Conservation (phyloP, 2,113 vertebrate genomes). For the Tautogolabrus adspersus region DNA sequence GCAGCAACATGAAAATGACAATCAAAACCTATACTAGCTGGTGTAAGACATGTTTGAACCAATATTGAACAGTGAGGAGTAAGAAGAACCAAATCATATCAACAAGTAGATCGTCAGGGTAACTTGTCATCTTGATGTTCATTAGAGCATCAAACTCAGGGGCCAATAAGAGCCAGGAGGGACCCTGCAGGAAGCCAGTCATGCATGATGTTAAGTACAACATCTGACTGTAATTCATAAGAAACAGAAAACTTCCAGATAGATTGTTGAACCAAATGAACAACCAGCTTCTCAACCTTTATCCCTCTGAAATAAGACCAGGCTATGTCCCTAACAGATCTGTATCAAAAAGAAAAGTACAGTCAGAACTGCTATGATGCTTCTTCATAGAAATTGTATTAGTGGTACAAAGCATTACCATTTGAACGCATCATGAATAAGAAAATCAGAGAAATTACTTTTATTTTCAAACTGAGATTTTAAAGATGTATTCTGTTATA, state of each 20-base stretch:
- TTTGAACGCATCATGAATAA: too few relatives aligned
- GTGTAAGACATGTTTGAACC: too few relatives aligned
- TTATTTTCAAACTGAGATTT: background rate
- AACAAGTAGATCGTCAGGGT: background rate
- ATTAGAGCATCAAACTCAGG: background rate
- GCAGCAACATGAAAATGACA: too few relatives aligned
- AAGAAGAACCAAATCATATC: background rate
- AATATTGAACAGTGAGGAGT: too few relatives aligned
- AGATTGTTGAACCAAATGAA: background rate
- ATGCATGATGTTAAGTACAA: background rate
- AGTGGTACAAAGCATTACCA: too few relatives aligned
- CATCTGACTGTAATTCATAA: background rate
- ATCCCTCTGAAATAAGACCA: background rate
- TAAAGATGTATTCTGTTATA: background rate
- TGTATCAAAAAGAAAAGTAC: too few relatives aligned
- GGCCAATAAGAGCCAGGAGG: background rate
- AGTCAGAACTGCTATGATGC: too few relatives aligned
- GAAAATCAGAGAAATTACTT: too few relatives aligned
- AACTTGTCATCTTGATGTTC: background rate
- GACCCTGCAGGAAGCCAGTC: conserved; percentile 7
- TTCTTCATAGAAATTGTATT: background rate
- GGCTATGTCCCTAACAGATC: background rate
- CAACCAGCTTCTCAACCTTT: background rate
- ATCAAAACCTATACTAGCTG: too few relatives aligned
- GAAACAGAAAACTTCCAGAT: background rate